phyloP scores from a whole-genome alignment of 2,113 vertebrate species.

The Nibea coibor region DNA sequence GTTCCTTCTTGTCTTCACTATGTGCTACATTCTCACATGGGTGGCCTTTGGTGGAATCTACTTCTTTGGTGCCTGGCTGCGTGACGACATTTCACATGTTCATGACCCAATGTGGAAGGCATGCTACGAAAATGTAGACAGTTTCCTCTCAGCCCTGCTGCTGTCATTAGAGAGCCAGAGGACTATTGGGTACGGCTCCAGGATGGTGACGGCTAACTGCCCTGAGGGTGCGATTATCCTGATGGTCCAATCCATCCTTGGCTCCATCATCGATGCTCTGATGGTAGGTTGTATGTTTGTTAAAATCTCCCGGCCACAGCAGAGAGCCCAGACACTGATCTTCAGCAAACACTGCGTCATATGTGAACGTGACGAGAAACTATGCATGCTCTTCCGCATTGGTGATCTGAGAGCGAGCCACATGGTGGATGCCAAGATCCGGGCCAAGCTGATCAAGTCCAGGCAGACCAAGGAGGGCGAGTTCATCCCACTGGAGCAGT shows the following conservation, averaged over 20 bases:
- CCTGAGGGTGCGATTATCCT: slow-evolving; percentile 82
- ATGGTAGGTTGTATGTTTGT: slow-evolving; percentile 93
- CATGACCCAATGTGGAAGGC: slow-evolving; percentile 80
- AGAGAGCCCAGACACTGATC: slow-evolving; percentile 88
- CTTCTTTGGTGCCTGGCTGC: slow-evolving; percentile 83
- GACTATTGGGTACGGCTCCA: slow-evolving; percentile 87
- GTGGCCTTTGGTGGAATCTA: slow-evolving; percentile 85
- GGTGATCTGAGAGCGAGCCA: slow-evolving; percentile 88
- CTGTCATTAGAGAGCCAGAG: slow-evolving; percentile 89
- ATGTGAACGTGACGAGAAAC: slow-evolving; percentile 83
- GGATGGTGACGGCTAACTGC: slow-evolving; percentile 87
- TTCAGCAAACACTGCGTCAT: slow-evolving; percentile 89
- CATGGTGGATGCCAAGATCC: slow-evolving; percentile 90
- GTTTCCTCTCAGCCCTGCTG: slow-evolving; percentile 86
- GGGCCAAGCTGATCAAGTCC: slow-evolving; percentile 90
- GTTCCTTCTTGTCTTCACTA: slow-evolving; percentile 89
- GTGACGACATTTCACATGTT: slow-evolving; percentile 83
- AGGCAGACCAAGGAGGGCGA: slow-evolving; percentile 87
- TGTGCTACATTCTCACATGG: slow-evolving; percentile 88
- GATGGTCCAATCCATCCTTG: slow-evolving; percentile 87
- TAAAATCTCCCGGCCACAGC: slow-evolving; percentile 90
- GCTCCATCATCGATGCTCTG: slow-evolving; percentile 87
- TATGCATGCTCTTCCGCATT: slow-evolving; percentile 88
- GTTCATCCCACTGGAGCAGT: slow-evolving; percentile 90
- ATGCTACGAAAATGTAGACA: slow-evolving; percentile 86